These are phyloP conservation scores for Ganaspis sp. DNA, from an alignment of 1,140 invertebrate species.

Conservation along the genomic window DNA sequence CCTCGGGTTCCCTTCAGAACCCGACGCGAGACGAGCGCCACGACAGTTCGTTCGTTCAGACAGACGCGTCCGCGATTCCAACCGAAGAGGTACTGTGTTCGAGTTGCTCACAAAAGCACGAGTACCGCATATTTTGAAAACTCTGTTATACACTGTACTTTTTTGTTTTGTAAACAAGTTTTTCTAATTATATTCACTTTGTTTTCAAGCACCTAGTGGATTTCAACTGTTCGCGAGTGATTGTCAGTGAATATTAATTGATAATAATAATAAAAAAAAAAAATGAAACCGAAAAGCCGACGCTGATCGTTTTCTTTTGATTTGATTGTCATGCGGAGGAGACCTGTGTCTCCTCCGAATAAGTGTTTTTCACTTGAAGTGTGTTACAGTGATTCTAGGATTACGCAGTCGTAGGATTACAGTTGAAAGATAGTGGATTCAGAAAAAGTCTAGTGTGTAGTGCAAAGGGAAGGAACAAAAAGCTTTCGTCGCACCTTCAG, in stretches of 20 bases:
- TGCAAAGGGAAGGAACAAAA: background rate
- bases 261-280: background rate
- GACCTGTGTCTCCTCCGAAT: background rate
- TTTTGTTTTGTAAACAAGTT: background rate
- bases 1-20: slow-evolving; percentile 51
- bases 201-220: background rate
- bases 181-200: background rate
- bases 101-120: background rate
- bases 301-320: background rate
- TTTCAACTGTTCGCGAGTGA: background rate
- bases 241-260: background rate
- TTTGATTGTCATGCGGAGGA: slow-evolving; percentile 9
- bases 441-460: background rate
- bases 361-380: background rate
- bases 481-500: slow-evolving; percentile 31
- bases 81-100: slow-evolving; percentile 53
- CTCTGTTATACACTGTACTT: background rate
- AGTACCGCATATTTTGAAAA: background rate
- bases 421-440: background rate
- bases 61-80: slow-evolving; percentile 74
- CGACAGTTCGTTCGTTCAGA: slow-evolving; percentile 63
- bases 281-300: slow-evolving; percentile 13
- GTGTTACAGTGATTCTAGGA: background rate
- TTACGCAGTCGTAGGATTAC: background rate
- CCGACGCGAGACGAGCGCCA: slow-evolving; percentile 64